phyloP scores from a whole-genome alignment of 2,797 vertebrate species.

The Anabas testudineus region DNA sequence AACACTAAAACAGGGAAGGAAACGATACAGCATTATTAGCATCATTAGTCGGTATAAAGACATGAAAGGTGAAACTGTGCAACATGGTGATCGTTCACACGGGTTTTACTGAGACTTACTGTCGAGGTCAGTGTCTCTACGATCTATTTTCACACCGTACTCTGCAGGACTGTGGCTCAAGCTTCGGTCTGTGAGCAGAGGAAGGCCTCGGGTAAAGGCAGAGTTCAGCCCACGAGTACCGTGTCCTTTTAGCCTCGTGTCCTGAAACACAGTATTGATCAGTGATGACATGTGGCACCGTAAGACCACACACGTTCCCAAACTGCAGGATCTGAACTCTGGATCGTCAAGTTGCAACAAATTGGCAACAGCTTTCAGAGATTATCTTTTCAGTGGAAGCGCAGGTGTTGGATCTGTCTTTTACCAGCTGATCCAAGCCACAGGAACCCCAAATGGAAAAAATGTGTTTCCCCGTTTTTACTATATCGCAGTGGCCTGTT shows the following conservation, averaged over 20 bases:
- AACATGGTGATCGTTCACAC: not conserved
- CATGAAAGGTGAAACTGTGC: not conserved
- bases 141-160: conserved; percentile 82
- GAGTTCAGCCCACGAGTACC: conserved; percentile 61
- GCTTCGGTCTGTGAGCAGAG: conserved; percentile 76
- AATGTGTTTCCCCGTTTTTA: conserved; percentile 71
- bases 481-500: conserved; percentile 69
- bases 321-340: conserved; percentile 21
- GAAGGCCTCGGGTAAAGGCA: conserved; percentile 69
- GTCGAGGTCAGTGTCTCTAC: conserved; percentile 88
- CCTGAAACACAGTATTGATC: conserved; percentile 68
- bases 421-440: conserved; percentile 63
- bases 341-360: conserved; percentile 12
- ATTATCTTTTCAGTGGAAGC: conserved; percentile 37
- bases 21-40: conserved; percentile 5
- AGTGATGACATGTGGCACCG: conserved; percentile 19
- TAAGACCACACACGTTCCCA: conserved; percentile 19
- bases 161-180: conserved; percentile 68
- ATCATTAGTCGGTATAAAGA: conserved; percentile 5
- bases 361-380: conserved; percentile 35
- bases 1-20: conserved; percentile 82
- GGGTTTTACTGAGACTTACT: conserved; percentile 80
- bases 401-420: conserved; percentile 65
- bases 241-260: conserved; percentile 66
- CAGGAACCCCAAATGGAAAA: conserved; percentile 79